These are phyloP conservation scores for Leptodactylus fuscus DNA, from an alignment of 2,113 vertebrate species.

Conservation along the genomic window DNA sequence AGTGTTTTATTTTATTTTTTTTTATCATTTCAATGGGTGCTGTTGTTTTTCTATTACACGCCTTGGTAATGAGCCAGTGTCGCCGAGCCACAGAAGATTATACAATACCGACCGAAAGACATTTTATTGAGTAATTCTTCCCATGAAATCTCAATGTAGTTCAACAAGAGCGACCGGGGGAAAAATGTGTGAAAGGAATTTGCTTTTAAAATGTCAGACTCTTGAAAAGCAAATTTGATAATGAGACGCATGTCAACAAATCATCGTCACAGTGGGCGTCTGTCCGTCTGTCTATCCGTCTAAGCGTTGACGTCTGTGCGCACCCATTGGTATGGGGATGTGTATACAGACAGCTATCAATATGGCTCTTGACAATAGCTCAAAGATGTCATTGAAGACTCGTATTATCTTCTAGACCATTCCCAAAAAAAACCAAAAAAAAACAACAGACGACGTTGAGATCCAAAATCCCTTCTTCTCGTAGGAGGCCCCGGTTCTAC, in stretches of 20 bases:
- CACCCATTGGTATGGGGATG: slow-evolving; percentile 9
- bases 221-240: slow-evolving; percentile 30
- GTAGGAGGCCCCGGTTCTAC: slow-evolving; percentile 24
- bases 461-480: slow-evolving; percentile 24
- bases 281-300: slow-evolving; percentile 18
- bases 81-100: not conserved
- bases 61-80: slow-evolving; percentile 19
- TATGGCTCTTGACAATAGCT: slow-evolving; percentile 25
- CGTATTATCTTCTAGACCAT: slow-evolving; percentile 33
- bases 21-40: not conserved
- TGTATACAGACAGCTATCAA: slow-evolving; percentile 14
- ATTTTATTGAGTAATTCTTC: slow-evolving; percentile 28
- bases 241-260: slow-evolving; percentile 32
- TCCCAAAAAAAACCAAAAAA: not conserved
- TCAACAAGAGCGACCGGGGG: slow-evolving; percentile 4
- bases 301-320: not conserved
- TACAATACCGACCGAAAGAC: slow-evolving; percentile 21
- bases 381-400: slow-evolving; percentile 35
- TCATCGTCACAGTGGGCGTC: slow-evolving; percentile 32
- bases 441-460: slow-evolving; percentile 4
- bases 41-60: not conserved
- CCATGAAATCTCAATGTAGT: slow-evolving; percentile 40
- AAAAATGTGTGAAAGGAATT: slow-evolving; percentile 11
- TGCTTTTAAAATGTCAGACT: slow-evolving; percentile 43
- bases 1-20: not conserved